Percentiles rank a stretch among this genome's conserved stretches.
Evolutionary conservation across 2,797 vertebrate genomes (phyloP).

Genomic region (Otolemur crassicaudatus): DNA sequence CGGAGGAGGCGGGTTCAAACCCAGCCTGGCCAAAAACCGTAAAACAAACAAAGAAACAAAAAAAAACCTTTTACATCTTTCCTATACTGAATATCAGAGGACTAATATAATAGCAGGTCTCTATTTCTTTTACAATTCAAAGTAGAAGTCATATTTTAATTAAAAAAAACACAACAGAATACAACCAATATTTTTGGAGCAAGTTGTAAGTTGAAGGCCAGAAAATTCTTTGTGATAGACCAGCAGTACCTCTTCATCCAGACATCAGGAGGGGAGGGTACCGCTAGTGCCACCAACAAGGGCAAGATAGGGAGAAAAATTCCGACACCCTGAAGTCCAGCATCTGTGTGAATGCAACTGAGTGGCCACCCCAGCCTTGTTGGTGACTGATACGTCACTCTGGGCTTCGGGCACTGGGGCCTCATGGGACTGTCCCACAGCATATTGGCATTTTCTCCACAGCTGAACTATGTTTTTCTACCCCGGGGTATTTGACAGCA

Average conservation of each 20-base stretch:
- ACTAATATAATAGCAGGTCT: not conserved
- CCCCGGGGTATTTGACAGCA: not conserved
- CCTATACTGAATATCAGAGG: not conserved
- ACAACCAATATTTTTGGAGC: not conserved
- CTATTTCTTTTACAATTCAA: not conserved
- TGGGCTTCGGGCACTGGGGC: fast-evolving
- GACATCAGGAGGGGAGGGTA: fast-evolving
- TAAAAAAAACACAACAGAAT: not conserved
- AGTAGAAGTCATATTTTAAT: not conserved
- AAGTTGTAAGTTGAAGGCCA: not conserved
- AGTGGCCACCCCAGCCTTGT: fast-evolving
- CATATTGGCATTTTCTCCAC: too few species aligned
- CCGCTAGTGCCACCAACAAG: fast-evolving
- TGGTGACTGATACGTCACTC: not conserved
- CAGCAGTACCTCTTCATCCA: not conserved
- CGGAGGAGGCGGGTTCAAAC: too few species aligned
- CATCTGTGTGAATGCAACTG: fast-evolving
- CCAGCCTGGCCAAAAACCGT: too few species aligned
- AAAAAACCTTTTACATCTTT: not conserved
- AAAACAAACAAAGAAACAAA: too few species aligned
- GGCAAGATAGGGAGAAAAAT: not conserved
- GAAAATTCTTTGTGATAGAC: too few species aligned
- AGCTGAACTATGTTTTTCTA: not conserved
- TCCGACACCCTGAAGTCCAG: fast-evolving
- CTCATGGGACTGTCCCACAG: fast-evolving